Percentiles rank a stretch among this genome's conserved stretches.
Conservation (phyloP, 1,140 invertebrate species). For the Ceratina australensis region DNA sequence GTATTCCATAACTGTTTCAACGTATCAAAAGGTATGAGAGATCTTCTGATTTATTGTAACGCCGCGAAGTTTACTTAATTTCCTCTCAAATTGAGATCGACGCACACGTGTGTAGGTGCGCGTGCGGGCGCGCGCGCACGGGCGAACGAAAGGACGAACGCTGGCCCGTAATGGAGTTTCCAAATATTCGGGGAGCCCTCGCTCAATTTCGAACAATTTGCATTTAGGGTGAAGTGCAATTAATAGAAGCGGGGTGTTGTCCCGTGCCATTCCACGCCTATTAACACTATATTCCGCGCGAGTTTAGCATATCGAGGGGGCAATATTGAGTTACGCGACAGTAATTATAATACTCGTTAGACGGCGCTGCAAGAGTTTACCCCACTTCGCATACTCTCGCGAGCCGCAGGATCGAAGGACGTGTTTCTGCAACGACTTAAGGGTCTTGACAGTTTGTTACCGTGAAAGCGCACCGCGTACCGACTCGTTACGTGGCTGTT, state of each 20-base stretch:
- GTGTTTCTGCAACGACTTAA: conserved; percentile 43
- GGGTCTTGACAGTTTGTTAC: conserved; percentile 46
- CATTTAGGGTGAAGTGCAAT: conserved; percentile 80
- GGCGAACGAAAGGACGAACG: conserved; percentile 73
- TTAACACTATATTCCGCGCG: conserved; percentile 79
- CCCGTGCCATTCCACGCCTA: conserved; percentile 77
- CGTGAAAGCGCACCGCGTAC: conserved; percentile 13
- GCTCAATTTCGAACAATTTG: conserved; percentile 80
- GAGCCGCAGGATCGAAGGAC: conserved; percentile 59
- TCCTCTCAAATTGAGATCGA: conserved; percentile 21
- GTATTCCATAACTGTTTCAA: too few relatives aligned
- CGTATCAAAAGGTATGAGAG: too few relatives aligned
- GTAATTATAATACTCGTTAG: conserved; percentile 79
- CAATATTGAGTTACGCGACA: conserved; percentile 77
- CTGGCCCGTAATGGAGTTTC: conserved; percentile 79
- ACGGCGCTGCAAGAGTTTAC: conserved; percentile 68
- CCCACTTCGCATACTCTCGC: conserved; percentile 53
- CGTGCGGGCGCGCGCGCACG: neutral
- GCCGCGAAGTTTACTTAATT: neutral
- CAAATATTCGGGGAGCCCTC: conserved; percentile 80
- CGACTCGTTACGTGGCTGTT: neutral
- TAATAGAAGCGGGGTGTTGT: conserved; percentile 79
- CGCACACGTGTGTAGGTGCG: neutral
- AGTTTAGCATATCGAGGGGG: conserved; percentile 77
- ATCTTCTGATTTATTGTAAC: neutral